Base-by-base conservation (phyloP, 2,797 vertebrate species). In the Coluber constrictor region DNA sequence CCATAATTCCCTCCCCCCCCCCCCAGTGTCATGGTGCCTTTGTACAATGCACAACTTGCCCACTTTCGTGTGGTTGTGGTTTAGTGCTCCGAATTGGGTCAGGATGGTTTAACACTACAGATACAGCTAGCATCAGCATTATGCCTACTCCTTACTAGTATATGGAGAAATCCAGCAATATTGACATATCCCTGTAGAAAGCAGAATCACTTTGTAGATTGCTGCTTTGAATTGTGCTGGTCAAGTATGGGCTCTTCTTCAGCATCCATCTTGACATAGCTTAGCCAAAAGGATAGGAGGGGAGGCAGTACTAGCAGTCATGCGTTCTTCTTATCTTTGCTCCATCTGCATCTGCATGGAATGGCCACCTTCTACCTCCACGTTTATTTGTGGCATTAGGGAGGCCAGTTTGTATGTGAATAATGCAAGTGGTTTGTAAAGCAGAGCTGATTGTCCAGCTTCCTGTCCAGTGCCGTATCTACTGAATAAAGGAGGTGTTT, bases 281-380 rank as follows among this genome's bases (percentile, higher is more conserved):
- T 90, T 59, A 54, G 61, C 86, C 54, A 74, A 74, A 87, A n/a
- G 3, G 12, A 51, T 79, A 37, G 15, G 5, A 15, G 29, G 93
- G 95, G 92, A 29, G 91, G 92, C 94, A 92, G 89, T 92, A 94
- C 94, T 91, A 94, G 47, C 74, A 63, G 93, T 95, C 70, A 25
- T 79, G 92, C 95, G 94, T 96, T 95, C 94, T 96, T 92, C 96
- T 95, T 96, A 93, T 95, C 92, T 96, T 95, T 96, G 91, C 6
- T 91, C 95, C 95, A 93, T 95, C 94, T 94, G 93, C 93, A 32
- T 91, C 66, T 88, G 90, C 92, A 93, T 91, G 92, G 90, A 54
- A 91, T 57, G 88, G 86, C 92, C 47, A 88, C 90, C 63, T 93
- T 63, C 43, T 74, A 66, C 86, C 90, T 91, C 56, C 86, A 91